phyloP scores from a whole-genome alignment of 2,113 vertebrate species.

The Ammodytes dubius region DNA sequence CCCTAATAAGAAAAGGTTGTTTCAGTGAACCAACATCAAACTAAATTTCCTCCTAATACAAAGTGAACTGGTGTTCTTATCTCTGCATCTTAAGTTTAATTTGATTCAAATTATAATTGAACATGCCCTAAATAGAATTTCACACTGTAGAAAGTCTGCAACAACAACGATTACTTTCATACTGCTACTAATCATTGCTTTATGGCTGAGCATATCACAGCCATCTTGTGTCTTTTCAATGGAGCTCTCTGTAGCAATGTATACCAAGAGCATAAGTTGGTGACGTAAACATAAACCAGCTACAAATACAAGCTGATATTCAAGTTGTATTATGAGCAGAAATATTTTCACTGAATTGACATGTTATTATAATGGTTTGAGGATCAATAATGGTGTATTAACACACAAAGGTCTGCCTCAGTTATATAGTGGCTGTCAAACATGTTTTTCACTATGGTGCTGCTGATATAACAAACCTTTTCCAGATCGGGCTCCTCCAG shows the following conservation, averaged over 20 bases:
- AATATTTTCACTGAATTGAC: no score
- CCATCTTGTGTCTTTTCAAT: no score
- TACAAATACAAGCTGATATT: no score
- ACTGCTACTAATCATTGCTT: not conserved
- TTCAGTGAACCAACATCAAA: not conserved
- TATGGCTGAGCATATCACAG: no score
- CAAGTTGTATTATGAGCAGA: no score
- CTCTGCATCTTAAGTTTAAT: not conserved
- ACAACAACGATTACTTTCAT: not conserved
- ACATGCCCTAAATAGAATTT: constrained; percentile 15
- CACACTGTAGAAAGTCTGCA: not conserved
- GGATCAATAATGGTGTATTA: not conserved
- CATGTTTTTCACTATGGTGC: not conserved
- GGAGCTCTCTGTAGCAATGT: no score
- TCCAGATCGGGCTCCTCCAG: constrained; percentile 96
- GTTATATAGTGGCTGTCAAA: not conserved
- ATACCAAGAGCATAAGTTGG: no score
- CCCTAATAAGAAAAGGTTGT: not conserved
- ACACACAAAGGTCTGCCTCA: not conserved
- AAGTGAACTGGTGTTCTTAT: not conserved
- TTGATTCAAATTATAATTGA: constrained; percentile 16
- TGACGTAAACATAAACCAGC: no score
- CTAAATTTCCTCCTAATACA: not conserved
- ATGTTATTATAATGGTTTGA: not conserved
- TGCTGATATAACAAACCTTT: constrained; percentile 84